A percentile compares a stretch with the other conserved stretches of the same genome.
phyloP scores from a whole-genome alignment of 2,797 vertebrate species.

The Channallabes apus region DNA sequence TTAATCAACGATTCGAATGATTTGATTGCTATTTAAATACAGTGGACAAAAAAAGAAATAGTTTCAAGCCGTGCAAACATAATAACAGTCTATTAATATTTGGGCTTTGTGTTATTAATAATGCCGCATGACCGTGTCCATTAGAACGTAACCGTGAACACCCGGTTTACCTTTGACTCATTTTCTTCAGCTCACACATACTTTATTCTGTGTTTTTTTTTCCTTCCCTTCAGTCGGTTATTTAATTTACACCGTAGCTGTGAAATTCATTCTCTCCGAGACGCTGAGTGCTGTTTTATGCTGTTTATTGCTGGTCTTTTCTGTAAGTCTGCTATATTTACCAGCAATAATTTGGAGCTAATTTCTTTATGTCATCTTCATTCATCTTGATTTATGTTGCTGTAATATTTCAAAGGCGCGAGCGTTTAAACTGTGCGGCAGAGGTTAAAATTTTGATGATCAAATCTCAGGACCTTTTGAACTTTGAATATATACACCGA shows the following conservation, averaged over 20 bases:
- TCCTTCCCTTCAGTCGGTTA: background rate
- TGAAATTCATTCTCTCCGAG: background rate
- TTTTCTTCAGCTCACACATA: background rate
- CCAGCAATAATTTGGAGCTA: background rate
- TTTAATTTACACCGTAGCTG: background rate
- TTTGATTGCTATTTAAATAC: background rate
- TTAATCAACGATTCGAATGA: background rate
- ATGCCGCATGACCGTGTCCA: background rate
- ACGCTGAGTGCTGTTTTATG: background rate
- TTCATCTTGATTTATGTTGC: conserved; percentile 10
- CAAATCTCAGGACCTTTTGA: background rate
- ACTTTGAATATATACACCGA: background rate
- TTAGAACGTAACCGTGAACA: background rate
- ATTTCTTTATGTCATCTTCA: background rate
- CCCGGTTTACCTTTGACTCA: background rate
- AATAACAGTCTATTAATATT: background rate
- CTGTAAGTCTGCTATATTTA: background rate
- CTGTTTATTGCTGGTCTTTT: background rate
- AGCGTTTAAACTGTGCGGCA: conserved; percentile 40
- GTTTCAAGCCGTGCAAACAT: background rate
- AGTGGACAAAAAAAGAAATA: background rate
- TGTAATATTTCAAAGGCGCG: conserved; percentile 7
- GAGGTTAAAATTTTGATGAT: background rate
- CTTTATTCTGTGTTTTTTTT: background rate
- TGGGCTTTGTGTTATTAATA: background rate